Evolutionary conservation across 2,113 vertebrate species (phyloP).

Genomic region (Pterocles gutturalis): DNA sequence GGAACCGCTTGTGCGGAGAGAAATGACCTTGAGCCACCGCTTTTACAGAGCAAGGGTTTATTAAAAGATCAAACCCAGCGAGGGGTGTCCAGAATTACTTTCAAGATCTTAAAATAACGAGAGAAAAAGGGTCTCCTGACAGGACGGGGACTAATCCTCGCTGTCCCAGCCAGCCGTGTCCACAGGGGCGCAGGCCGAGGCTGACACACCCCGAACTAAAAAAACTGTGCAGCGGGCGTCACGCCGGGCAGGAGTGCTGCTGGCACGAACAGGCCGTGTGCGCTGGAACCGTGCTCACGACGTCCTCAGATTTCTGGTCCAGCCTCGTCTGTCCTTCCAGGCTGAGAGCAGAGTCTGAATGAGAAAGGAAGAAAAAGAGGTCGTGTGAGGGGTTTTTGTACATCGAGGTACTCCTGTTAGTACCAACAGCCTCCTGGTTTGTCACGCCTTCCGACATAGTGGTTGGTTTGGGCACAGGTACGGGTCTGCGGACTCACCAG

Average conservation of each 20-base stretch:
- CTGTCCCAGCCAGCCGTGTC: neutral
- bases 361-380: neutral
- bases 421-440: accelerated
- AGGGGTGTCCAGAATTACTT: neutral
- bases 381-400: accelerated
- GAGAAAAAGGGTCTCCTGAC: neutral
- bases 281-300: neutral
- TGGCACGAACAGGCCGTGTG: neutral
- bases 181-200: neutral
- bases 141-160: neutral
- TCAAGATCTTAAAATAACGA: neutral
- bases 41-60: slow-evolving; percentile 1
- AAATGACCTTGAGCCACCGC: accelerated
- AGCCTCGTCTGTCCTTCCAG: neutral
- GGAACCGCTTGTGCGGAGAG: accelerated
- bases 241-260: neutral
- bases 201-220: accelerated
- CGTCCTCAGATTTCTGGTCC: slow-evolving; percentile 33
- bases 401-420: neutral
- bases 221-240: neutral
- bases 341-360: neutral
- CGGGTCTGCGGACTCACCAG: slow-evolving; percentile 50
- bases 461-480: accelerated
- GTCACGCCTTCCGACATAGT: accelerated
- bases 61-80: neutral